Evolutionary conservation across 2,113 vertebrate genomes (phyloP).

Genomic region (Gallinago undulata): DNA sequence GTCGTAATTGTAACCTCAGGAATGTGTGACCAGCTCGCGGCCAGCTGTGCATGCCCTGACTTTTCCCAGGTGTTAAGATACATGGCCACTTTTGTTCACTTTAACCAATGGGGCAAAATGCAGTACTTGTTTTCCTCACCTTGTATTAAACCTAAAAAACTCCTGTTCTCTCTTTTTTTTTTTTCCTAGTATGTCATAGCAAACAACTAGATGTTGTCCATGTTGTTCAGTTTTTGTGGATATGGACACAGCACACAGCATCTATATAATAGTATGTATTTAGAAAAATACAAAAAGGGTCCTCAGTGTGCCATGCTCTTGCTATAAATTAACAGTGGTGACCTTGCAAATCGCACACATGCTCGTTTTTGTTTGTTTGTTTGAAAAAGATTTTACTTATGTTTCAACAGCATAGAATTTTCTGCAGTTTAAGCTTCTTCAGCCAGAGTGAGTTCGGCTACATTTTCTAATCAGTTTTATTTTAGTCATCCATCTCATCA

Average conservation of each 20-base stretch:
- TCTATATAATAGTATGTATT: not conserved
- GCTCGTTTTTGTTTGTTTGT: not conserved
- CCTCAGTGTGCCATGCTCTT: not conserved
- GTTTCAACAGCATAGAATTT: not conserved
- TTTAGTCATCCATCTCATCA: not conserved
- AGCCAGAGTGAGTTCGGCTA: not conserved
- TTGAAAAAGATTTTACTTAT: not conserved
- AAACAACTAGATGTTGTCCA: not conserved
- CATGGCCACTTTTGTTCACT: slow-evolving; percentile 71
- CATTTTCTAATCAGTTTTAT: not conserved
- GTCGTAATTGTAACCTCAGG: slow-evolving; percentile 86
- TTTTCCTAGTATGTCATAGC: not conserved
- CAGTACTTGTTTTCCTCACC: slow-evolving; percentile 44
- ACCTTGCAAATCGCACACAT: not conserved
- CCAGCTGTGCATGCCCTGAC: slow-evolving; percentile 77
- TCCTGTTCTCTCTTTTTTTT: not conserved
- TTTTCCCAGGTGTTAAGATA: slow-evolving; percentile 83
- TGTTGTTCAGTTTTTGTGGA: not conserved
- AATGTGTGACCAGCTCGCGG: slow-evolving; percentile 85
- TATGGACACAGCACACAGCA: not conserved
- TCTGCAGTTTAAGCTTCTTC: not conserved
- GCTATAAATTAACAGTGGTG: not conserved
- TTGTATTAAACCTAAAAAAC: slow-evolving; percentile 5
- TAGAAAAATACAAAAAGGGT: not conserved
- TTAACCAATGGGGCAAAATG: slow-evolving; percentile 64